Base-by-base conservation (phyloP, 2,888 invertebrate species). In the Pandemis corylana region DNA sequence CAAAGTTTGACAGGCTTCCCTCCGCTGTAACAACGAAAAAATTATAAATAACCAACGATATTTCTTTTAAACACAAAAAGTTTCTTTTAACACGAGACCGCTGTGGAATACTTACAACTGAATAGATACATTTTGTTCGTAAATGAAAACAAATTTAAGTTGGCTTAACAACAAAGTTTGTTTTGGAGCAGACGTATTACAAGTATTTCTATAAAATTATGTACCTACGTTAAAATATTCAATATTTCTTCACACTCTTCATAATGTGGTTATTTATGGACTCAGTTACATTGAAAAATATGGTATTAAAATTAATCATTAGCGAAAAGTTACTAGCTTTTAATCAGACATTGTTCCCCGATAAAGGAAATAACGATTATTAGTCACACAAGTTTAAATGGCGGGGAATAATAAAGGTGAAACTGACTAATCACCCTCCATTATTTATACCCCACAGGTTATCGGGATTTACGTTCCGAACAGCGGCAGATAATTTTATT, bases 1-100 rank as follows among this genome's bases (percentile, higher is more conserved):
- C 97, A 95, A 98, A 98, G 89, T 97, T 96, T 86, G 97, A 97
- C 93, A 98, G 97, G 95, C 98, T 98, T 87, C 98, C 97, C 95
- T 98, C 98, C 91, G 98, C 98, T 98, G 96, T 69, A 96, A 97
- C 87, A 91, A 91, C 88, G 81, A 80, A 81, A 82, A 69, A 69
- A 64, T 13, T 28, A 76, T 68, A 64, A 28, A 42, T 64, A 69
- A 63, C 51, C 41, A 51, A 71, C 71, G 72, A 62, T 72, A 59
- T 68, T 72, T 76, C 67, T 68, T 72, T 13, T 44, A n/a, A 72
- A 75, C 67, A 56, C 46, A 44, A 44, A 65, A 71, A 71, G 72
- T 68, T 68, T 75, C 36, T 66, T 62, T 71, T 46, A 71, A 75
- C 63, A 56, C 46, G 62, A 63, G 20, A 56, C 46, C 28, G 66